These are phyloP conservation scores for Rotaria sp. DNA, from an alignment of 2,888 invertebrate species.

Conservation along the genomic window DNA sequence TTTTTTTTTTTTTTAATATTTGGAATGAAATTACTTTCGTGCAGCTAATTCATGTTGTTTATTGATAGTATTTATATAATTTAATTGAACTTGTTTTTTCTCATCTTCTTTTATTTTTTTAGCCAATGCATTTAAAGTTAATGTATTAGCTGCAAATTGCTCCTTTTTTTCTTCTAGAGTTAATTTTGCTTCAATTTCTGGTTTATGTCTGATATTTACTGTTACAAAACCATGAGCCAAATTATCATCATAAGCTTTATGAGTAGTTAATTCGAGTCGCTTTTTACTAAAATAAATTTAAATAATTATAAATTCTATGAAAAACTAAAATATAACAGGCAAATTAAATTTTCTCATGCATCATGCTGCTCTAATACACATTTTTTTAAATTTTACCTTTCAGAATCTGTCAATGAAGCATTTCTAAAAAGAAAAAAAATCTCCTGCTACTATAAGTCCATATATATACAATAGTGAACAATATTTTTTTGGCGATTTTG, in stretches of 20 bases:
- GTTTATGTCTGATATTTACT: background rate
- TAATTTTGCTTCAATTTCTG: background rate
- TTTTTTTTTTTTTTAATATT: background rate
- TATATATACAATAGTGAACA: no score
- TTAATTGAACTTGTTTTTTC: background rate
- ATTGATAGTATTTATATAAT: background rate
- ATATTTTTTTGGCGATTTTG: no score
- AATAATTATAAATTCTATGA: background rate
- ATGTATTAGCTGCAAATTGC: background rate
- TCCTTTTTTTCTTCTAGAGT: background rate
- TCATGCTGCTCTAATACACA: background rate
- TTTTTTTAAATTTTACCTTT: background rate
- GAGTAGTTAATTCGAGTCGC: background rate
- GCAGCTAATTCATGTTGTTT: background rate
- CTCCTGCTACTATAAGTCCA: no score
- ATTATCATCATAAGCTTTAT: slow-evolving; percentile 17
- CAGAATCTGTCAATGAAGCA: background rate
- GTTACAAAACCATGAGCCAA: background rate
- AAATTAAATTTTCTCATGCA: background rate
- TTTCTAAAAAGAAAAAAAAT: background rate
- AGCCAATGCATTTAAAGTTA: background rate
- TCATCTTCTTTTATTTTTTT: background rate
- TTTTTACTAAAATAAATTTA: background rate
- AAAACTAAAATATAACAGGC: background rate
- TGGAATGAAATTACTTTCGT: background rate